phyloP scores from a whole-genome alignment of 2,888 invertebrate species.

The Meandrusa payeni region DNA sequence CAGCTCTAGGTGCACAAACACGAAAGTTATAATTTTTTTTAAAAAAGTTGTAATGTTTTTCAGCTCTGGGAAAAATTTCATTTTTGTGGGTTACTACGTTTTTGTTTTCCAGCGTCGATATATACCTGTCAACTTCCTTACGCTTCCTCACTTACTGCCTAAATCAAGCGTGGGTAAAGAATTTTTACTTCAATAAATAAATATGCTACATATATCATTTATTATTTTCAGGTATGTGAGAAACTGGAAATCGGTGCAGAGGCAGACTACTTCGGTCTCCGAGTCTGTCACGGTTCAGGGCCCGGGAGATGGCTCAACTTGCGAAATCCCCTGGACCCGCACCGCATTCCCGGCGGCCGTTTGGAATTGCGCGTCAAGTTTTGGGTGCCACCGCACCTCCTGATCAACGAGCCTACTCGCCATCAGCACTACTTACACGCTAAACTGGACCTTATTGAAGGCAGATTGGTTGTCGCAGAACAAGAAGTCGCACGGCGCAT shows the following conservation, averaged over 20 bases:
- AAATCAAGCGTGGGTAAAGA: no score
- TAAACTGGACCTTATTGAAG: constrained; percentile 87
- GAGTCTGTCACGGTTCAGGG: constrained; percentile 79
- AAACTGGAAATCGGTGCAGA: constrained; percentile 91
- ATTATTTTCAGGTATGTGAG: constrained; percentile 87
- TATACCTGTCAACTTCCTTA: no score
- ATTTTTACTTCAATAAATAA: no score
- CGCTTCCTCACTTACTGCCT: no score
- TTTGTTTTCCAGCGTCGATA: no score
- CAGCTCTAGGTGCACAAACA: no score
- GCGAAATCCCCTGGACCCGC: constrained; percentile 89
- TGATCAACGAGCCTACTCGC: constrained; percentile 92
- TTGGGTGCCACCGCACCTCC: constrained; percentile 94
- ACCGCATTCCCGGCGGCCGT: constrained; percentile 84
- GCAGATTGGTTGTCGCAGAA: constrained; percentile 85
- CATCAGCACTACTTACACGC: constrained; percentile 94
- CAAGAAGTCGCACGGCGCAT: constrained; percentile 85
- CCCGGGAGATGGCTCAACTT: constrained; percentile 93
- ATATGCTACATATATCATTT: no score
- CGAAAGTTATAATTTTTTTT: no score
- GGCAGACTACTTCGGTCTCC: constrained; percentile 94
- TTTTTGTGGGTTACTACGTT: no score
- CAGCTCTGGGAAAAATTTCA: no score
- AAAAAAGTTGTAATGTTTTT: no score
- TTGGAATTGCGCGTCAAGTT: constrained; percentile 91